Percentiles rank a stretch among this genome's conserved stretches.
phyloP scores from a whole-genome alignment of 2,888 invertebrate species.

The Synergus umbraculus region DNA sequence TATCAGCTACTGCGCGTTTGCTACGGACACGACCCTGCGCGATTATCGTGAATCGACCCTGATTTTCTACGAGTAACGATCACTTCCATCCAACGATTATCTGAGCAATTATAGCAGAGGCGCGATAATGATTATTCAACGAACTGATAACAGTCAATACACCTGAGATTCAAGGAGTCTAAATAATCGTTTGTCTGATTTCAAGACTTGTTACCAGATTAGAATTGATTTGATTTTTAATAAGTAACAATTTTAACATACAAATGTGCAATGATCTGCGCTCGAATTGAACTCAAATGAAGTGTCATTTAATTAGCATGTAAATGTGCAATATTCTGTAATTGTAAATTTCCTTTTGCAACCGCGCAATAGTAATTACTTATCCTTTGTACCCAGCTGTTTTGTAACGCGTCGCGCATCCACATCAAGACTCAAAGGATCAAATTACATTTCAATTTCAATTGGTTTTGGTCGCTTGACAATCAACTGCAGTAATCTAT shows the following conservation, averaged over 20 bases:
- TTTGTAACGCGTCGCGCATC: conserved; percentile 44
- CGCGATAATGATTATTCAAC: background rate
- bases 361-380: conserved; percentile 31
- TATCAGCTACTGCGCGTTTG: conserved; percentile 56
- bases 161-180: background rate
- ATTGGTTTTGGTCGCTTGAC: conserved; percentile 23
- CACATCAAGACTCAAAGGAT: conserved; percentile 40
- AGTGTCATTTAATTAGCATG: conserved; percentile 34
- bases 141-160: background rate
- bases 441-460: conserved; percentile 36
- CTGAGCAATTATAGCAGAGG: conserved; percentile 1
- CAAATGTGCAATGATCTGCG: background rate
- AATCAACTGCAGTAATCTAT: conserved; percentile 22
- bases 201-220: background rate
- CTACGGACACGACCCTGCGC: conserved; percentile 32
- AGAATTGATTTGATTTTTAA: background rate
- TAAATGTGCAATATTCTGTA: conserved; percentile 38
- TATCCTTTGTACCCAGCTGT: conserved; percentile 28
- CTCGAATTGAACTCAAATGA: conserved; percentile 4
- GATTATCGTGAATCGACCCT: conserved; percentile 57
- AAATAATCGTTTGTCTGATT: background rate
- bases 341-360: conserved; percentile 37
- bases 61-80: conserved; percentile 55
- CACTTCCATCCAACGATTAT: conserved; percentile 38
- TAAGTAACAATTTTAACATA: background rate